Base-by-base conservation (phyloP, 2,888 invertebrate species). In the Serripes groenlandicus region DNA sequence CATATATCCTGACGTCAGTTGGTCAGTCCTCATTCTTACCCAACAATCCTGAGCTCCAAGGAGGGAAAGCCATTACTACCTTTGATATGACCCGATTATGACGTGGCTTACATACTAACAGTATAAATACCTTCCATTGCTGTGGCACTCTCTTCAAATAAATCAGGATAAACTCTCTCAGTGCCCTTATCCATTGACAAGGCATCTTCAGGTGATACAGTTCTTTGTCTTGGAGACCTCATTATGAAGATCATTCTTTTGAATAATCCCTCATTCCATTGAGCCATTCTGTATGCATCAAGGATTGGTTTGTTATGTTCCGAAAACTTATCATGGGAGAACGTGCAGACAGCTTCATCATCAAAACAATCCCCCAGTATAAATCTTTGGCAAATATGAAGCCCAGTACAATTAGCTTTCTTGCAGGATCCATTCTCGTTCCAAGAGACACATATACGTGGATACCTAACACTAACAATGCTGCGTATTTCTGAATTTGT, bases 311-410 rank as follows among this genome's bases (percentile, higher is more conserved):
- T 71, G 62, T 85, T 85, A 37, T 85, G 85, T 1, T 56, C 52
- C 15, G 81, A 79, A 18, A 9, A 23, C 26, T 56, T 60, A 26
- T 81, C 75, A 79, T 85, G 85, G 11, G 26, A 62, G 23, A 81
- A 37, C 0, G 42, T 15, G 62, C 88, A 88, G 2, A 23, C 70
- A 23, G 28, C 66, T 26, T 70, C 60, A n/a, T 74, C 83, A 37
- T 78, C 68, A 23, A 78, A 64, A 56, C 88, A 88, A 23, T 81
- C 69, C 3, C 84, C 84, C 58, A 70, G 76, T 3, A 87, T 37
- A 64, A 75, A 84, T 23, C 84, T 78, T 64, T 78, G 78, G 75
- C 88, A 88, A n/a, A 87, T 52, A 62, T 88, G 88, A 34, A 88
- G 81, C n/a, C 78, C 66, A 26, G 52, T 23, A 58, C 88, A 87